phyloP scores from a whole-genome alignment of 1,140 invertebrate species.

The Micrasema minimum region DNA sequence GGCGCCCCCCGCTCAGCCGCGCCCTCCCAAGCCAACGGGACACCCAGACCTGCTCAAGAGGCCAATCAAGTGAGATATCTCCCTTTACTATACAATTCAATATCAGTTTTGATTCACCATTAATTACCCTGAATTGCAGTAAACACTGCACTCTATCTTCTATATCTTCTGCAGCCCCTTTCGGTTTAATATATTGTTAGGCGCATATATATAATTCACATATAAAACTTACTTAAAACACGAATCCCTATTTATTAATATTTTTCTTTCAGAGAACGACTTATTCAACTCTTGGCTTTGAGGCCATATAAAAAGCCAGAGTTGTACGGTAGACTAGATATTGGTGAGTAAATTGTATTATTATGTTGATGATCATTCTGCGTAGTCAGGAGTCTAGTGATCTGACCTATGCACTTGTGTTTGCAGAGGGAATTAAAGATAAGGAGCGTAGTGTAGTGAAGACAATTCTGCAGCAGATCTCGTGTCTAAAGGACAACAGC shows the following conservation, averaged over 20 bases:
- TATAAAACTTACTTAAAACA: no score
- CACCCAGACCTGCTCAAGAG: slow-evolving; percentile 75
- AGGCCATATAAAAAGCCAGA: slow-evolving; percentile 94
- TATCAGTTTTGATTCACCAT: no score
- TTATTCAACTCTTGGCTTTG: slow-evolving; percentile 92
- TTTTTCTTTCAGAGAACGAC: slow-evolving; percentile 78
- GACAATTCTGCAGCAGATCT: slow-evolving; percentile 81
- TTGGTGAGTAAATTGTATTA: slow-evolving; percentile 71
- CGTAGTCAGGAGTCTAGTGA: no score
- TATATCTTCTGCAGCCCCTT: no score
- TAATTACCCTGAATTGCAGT: no score
- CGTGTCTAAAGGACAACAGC: slow-evolving; percentile 84
- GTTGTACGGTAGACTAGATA: slow-evolving; percentile 80
- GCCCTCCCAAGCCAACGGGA: slow-evolving; percentile 57
- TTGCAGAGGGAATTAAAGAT: slow-evolving; percentile 88
- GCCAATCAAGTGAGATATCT: slow-evolving; percentile 78
- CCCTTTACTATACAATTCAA: slow-evolving; percentile 47
- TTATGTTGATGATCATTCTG: no score
- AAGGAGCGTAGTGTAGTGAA: slow-evolving; percentile 80
- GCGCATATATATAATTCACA: no score
- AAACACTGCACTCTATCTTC: no score
- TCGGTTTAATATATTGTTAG: no score
- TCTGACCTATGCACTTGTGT: no score
- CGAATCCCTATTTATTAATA: no score
- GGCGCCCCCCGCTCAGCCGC: slow-evolving; percentile 54